Evolutionary conservation across 2,888 invertebrate genomes (phyloP), one percentile per base, ranked within the genome.

Genomic region (Cheilosia impressa): DNA sequence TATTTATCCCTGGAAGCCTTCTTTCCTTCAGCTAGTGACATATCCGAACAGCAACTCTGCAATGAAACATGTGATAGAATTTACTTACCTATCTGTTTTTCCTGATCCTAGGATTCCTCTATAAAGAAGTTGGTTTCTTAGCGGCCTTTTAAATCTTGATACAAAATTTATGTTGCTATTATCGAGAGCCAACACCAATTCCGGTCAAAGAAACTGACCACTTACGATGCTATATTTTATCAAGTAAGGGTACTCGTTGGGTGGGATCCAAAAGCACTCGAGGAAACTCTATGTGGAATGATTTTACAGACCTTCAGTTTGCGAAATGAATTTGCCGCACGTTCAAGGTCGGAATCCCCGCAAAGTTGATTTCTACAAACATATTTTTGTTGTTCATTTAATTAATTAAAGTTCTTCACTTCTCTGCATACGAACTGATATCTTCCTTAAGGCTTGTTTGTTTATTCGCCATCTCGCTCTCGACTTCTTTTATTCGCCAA

Each of bases 271-370:
- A 62, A 19, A 43, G 13, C 5, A 34, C 47, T 62, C 17, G 58
- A 58, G 41, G 22, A 22, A 22, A 4, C 58, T 15, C 24, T 60
- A 24, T 52, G 24, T 27, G 24, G 24, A 1, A 15, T 52, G 24
- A 52, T 52, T 24, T 52, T 13, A 3, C 10, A 13, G 1, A 4
- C 13, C 13, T 13, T 24, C 22, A 24, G 34, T 10, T 24, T 43
- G n/a, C 3, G 17, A 27, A 66, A 41, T 38, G 2, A 15, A 38
- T 17, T 19, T 31, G 10, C 47, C 47, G 62, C 10, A 17, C 17
- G 7, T 47, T 57, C 73, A 75, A 75, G 63, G 73, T 75, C 73
- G 73, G 73, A 75, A 75, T 75, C 55, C 45, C 73, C 73, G 17
- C 5, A 57, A 57, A 69, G 31, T 69, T 66, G 6, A 66, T 19